Percentiles rank a stretch among this genome's conserved stretches.
Conservation (phyloP, 2,888 invertebrate genomes). For the Odontomyia ornata region DNA sequence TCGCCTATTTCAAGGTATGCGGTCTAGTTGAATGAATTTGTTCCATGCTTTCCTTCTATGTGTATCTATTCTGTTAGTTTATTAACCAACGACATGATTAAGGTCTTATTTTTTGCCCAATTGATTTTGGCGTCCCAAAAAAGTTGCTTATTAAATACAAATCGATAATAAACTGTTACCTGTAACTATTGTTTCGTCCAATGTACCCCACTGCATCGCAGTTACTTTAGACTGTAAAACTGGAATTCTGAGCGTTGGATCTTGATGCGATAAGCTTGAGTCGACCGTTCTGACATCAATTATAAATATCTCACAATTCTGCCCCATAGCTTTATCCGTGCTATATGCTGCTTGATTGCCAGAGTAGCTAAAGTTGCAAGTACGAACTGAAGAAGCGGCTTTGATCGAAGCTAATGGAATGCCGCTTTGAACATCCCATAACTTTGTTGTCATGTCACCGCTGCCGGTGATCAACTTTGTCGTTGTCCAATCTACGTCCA, state of each 20-base stretch:
- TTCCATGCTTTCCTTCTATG: too few species aligned
- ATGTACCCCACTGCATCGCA: constrained; percentile 91
- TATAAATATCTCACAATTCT: constrained; percentile 89
- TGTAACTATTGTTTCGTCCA: constrained; percentile 90
- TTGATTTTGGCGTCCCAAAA: too few species aligned
- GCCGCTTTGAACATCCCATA: constrained; percentile 94
- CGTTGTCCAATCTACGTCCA: constrained; percentile 97
- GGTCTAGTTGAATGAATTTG: too few species aligned
- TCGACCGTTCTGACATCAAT: constrained; percentile 83
- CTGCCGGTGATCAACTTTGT: constrained; percentile 90
- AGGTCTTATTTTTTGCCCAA: too few species aligned
- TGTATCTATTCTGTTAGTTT: too few species aligned
- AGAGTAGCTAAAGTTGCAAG: constrained; percentile 91
- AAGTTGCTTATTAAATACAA: too few species aligned
- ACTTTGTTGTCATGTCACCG: constrained; percentile 89
- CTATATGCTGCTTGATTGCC: constrained; percentile 92
- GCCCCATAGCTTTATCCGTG: constrained; percentile 92
- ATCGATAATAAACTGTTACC: constrained; percentile 63
- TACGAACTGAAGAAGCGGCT: constrained; percentile 89
- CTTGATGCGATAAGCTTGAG: constrained; percentile 72
- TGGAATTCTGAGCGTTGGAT: constrained; percentile 81
- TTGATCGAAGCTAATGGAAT: constrained; percentile 79
- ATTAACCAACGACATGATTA: too few species aligned
- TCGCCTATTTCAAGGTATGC: too few species aligned
- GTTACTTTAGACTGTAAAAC: constrained; percentile 87